A percentile compares a stretch with the other conserved stretches of the same genome.
These are phyloP conservation scores for Callitettix versicolor DNA, from an alignment of 1,140 invertebrate genomes.

Conservation along the genomic window DNA sequence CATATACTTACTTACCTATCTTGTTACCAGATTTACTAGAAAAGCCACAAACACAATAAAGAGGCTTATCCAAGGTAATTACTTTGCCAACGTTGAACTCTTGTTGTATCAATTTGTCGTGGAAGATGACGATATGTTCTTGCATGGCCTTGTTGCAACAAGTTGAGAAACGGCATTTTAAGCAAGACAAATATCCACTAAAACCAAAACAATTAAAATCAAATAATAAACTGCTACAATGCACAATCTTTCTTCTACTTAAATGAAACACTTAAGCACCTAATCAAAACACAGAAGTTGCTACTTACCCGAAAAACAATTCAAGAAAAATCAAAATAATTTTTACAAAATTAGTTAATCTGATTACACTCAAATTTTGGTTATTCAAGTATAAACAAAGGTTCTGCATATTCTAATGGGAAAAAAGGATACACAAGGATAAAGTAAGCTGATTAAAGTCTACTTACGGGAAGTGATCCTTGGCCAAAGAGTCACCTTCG, in stretches of 20 bases:
- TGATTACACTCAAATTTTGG: too few relatives aligned
- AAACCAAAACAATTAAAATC: conserved; percentile 25
- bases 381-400: too few relatives aligned
- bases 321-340: too few relatives aligned
- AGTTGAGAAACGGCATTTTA: conserved; percentile 62
- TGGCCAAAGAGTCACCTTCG: conserved; percentile 47
- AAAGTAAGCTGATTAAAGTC: too few relatives aligned
- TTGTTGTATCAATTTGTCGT: conserved; percentile 11
- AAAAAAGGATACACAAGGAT: too few relatives aligned
- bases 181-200: conserved; percentile 59
- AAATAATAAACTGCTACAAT: too few relatives aligned
- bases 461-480: conserved; percentile 58
- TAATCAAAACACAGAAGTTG: too few relatives aligned
- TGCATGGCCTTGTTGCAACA: conserved; percentile 63
- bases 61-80: conserved; percentile 32
- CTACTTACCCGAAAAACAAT: too few relatives aligned
- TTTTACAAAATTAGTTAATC: too few relatives aligned
- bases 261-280: too few relatives aligned
- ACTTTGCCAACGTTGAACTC: conserved; percentile 15
- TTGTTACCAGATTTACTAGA: conserved; percentile 48
- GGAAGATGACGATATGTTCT: conserved; percentile 43
- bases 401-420: too few relatives aligned
- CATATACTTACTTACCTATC: conserved; percentile 31
- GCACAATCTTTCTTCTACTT: too few relatives aligned
- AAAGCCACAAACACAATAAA: conserved; percentile 67